Evolutionary conservation across 2,113 vertebrate species (phyloP).

Genomic region (Falco punctatus): DNA sequence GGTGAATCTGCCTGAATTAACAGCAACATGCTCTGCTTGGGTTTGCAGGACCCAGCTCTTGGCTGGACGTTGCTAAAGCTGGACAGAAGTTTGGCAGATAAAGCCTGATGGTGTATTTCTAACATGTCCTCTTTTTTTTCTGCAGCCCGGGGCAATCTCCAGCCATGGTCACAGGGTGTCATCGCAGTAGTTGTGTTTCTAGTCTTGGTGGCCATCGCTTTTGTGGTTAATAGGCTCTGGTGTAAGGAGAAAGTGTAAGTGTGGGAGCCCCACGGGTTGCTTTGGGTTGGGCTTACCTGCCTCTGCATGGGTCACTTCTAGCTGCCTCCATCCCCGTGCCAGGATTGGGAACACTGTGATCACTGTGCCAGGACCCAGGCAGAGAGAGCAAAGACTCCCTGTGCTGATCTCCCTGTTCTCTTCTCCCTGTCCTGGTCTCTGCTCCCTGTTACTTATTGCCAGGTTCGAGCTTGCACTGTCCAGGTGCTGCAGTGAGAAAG

Average conservation of each 20-base stretch:
- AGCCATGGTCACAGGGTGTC: constrained; percentile 51
- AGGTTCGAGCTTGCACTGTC: accelerated
- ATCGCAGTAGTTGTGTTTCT: constrained; percentile 56
- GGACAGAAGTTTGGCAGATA: not conserved
- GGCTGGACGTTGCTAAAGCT: not conserved
- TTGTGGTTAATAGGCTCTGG: constrained; percentile 51
- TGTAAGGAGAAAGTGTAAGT: constrained; percentile 65
- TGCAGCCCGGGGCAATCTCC: constrained; percentile 43
- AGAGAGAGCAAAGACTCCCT: not conserved
- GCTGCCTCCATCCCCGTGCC: not conserved
- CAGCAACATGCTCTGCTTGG: accelerated
- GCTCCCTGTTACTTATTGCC: constrained; percentile 43
- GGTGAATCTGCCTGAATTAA: not conserved
- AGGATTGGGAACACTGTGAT: not conserved
- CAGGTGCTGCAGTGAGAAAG: not conserved
- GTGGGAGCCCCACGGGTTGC: not conserved
- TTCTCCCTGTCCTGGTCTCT: not conserved
- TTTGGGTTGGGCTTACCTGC: not conserved
- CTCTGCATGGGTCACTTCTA: not conserved
- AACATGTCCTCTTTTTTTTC: not conserved
- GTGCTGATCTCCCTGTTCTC: not conserved
- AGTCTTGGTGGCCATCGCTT: constrained; percentile 38
- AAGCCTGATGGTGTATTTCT: not conserved
- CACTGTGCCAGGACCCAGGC: not conserved
- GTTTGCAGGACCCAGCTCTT: not conserved